Evolutionary conservation across 2,797 vertebrate genomes (phyloP).

Genomic region (Vipera latastei): DNA sequence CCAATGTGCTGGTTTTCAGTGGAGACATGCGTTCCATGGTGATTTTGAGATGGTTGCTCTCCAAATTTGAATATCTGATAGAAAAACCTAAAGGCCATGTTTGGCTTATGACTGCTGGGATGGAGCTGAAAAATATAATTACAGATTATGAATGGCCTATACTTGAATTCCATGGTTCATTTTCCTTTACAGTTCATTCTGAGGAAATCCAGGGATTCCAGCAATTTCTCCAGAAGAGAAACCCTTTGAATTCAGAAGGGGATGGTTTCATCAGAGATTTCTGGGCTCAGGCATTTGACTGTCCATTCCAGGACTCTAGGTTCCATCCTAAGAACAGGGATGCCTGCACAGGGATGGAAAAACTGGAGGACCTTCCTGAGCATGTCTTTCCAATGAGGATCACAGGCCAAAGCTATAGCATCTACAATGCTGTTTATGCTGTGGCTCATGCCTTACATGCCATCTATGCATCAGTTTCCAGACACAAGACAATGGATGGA

Average conservation of each 20-base stretch:
- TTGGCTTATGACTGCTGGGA: neutral
- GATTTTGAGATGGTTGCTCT: neutral
- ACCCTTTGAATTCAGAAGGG: neutral
- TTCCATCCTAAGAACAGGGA: too few species aligned
- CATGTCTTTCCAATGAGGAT: too few species aligned
- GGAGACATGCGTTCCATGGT: neutral
- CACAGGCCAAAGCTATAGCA: too few species aligned
- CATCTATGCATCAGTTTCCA: too few species aligned
- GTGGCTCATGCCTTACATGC: too few species aligned
- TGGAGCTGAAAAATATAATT: neutral
- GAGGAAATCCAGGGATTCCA: neutral
- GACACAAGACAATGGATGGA: too few species aligned
- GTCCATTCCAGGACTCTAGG: too few species aligned
- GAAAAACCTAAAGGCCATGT: neutral
- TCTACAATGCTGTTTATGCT: too few species aligned
- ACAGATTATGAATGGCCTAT: neutral
- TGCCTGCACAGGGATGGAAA: too few species aligned
- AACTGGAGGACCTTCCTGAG: too few species aligned
- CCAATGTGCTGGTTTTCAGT: constrained; percentile 6
- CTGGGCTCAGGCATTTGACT: too few species aligned
- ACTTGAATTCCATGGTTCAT: neutral
- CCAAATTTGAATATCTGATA: rapidly evolving
- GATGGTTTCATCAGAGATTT: too few species aligned
- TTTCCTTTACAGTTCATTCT: neutral
- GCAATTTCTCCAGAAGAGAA: neutral